phyloP scores from a whole-genome alignment of 1,140 invertebrate genomes.

The Oryzaephilus surinamensis region DNA sequence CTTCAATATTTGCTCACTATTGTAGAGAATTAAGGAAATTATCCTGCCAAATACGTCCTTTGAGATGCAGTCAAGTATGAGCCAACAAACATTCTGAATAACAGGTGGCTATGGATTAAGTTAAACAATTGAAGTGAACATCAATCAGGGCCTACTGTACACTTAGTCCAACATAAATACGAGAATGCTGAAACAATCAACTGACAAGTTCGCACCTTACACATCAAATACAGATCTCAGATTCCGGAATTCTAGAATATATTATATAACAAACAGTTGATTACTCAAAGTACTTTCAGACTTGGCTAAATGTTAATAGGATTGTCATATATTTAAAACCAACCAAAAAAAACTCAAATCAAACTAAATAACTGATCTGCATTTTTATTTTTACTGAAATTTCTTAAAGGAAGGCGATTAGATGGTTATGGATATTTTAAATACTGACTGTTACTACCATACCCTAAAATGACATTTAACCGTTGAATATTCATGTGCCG shows the following conservation, averaged over 20 bases:
- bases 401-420: slow-evolving; percentile 15
- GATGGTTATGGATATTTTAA: slow-evolving; percentile 16
- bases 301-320: too few species aligned
- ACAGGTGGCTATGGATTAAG: slow-evolving; percentile 21
- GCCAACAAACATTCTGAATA: too few species aligned
- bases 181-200: slow-evolving; percentile 24
- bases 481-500: slow-evolving; percentile 16
- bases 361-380: too few species aligned
- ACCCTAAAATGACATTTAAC: slow-evolving; percentile 16
- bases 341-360: too few species aligned
- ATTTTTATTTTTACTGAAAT: too few species aligned
- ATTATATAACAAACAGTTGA: slow-evolving; percentile 7
- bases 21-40: too few species aligned
- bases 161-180: slow-evolving; percentile 20
- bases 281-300: slow-evolving; percentile 9
- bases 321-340: too few species aligned
- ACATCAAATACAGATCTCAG: slow-evolving; percentile 8
- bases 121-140: slow-evolving; percentile 25
- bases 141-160: slow-evolving; percentile 22
- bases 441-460: slow-evolving; percentile 9
- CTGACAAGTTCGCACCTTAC: slow-evolving; percentile 18
- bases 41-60: too few species aligned
- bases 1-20: too few species aligned
- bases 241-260: too few species aligned
- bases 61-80: too few species aligned